Base-by-base conservation (phyloP, 2,797 vertebrate genomes). In the Ispidina lecontei region DNA sequence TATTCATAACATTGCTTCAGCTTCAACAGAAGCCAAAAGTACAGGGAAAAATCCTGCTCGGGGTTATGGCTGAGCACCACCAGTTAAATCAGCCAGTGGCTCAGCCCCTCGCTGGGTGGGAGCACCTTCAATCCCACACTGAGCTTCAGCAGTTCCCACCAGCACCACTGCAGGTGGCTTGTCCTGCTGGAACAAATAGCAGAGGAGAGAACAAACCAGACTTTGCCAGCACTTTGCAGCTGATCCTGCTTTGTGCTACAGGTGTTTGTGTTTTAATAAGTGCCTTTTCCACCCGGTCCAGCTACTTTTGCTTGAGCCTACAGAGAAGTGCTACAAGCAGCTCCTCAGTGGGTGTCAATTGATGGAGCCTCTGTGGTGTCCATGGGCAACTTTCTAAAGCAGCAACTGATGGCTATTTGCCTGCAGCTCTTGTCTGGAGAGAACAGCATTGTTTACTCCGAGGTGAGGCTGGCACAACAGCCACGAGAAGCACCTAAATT, bases 181-280 rank as follows among this genome's bases (percentile, higher is more conserved):
- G 6, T 94, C 84, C 86, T 85, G 69, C 64, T 82, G 52, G 80
- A 93, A 69, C 43, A 90, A 95, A 79, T 33, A 91, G 72, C 55
- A 75, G 84, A 82, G 62, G 28, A 90, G 33, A 80, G 84, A 86
- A 74, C 46, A 84, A 87, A 74, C 65, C 31, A 46, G 8, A 44
- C 86, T 94, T 89, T 65, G 67, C 88, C 87, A 93, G 86, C 69
- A 52, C 44, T 67, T 92, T 89, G 67, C 23, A 39, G 65, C 87
- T 85, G 65, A 93, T 93, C 65, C 91, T 80, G 29, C 79, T 86
- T 89, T 88, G 72, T 59, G 59, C 7, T 43, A 37, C 54, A 90
- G 79, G 59, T 41, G 64, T 69, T 81, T 80, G 54, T 82, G 22
- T 85, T 91, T 80, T 87, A 91, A 5, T 80, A 77, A 91, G 52